Conservation (phyloP, 2,113 vertebrate genomes). For the Carlito syrichta region DNA sequence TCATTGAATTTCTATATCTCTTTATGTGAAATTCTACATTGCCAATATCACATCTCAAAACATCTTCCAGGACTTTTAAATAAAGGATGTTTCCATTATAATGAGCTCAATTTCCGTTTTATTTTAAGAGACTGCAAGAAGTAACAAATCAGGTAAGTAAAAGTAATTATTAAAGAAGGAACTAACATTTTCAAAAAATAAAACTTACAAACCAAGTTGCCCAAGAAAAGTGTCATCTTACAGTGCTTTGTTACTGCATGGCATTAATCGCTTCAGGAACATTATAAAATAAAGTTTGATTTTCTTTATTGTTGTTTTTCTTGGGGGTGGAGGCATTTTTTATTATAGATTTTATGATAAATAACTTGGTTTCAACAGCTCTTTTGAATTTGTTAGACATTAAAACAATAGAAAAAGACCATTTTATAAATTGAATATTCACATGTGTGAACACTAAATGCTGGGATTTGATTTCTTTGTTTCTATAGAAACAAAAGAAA, state of each 20-base stretch:
- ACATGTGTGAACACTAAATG: conserved; percentile 54
- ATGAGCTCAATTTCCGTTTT: not conserved
- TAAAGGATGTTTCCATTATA: not conserved
- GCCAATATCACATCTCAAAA: not conserved
- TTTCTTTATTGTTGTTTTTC: conserved; percentile 59
- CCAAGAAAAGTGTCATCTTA: not conserved
- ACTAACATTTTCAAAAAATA: not conserved
- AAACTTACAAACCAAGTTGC: not conserved
- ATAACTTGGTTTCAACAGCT: conserved; percentile 53
- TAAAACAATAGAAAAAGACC: conserved; percentile 64
- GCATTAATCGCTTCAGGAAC: not conserved
- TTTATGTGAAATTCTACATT: not conserved
- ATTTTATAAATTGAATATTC: conserved; percentile 69
- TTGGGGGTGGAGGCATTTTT: conserved; percentile 23
- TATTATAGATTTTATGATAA: conserved; percentile 64
- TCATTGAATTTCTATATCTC: not conserved
- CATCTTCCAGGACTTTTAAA: not conserved
- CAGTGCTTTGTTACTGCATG: not conserved
- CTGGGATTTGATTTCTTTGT: conserved; percentile 64
- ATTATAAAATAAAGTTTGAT: conserved; percentile 47
- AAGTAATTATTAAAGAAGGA: conserved; percentile 36
- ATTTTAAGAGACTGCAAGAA: not conserved
- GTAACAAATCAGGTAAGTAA: not conserved
- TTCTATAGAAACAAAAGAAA: conserved; percentile 78
- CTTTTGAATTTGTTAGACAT: conserved; percentile 59